These are phyloP conservation scores for Ectropis crepuscularia DNA, from an alignment of 2,888 invertebrate species.

Conservation along the genomic window DNA sequence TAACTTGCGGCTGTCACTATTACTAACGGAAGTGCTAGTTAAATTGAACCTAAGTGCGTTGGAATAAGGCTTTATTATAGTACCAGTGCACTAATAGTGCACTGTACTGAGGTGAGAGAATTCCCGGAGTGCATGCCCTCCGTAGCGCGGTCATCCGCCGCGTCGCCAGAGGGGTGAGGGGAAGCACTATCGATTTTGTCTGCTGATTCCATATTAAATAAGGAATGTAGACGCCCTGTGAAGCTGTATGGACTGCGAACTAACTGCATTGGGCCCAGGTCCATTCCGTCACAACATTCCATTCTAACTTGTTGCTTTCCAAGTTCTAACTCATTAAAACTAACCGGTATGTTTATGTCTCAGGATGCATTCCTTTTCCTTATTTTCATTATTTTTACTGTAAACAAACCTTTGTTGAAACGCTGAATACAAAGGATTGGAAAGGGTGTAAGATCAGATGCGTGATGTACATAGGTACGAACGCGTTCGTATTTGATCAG, in stretches of 20 bases:
- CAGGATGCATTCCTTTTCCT: slow-evolving; percentile 10
- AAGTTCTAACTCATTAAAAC: slow-evolving; percentile 34
- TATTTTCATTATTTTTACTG: slow-evolving; percentile 14
- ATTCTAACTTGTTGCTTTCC: slow-evolving; percentile 65
- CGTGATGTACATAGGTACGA: not conserved
- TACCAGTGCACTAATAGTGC: not conserved
- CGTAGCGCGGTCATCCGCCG: slow-evolving; percentile 60
- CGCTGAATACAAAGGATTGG: slow-evolving; percentile 10
- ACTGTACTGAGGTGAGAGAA: slow-evolving; percentile 41
- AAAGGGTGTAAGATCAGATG: slow-evolving; percentile 19
- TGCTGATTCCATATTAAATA: slow-evolving; percentile 69
- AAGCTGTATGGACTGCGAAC: slow-evolving; percentile 45
- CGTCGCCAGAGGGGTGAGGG: slow-evolving; percentile 40
- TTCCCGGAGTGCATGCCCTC: slow-evolving; percentile 59
- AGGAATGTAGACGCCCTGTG: slow-evolving; percentile 61
- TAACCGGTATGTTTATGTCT: slow-evolving; percentile 22
- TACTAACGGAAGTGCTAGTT: not conserved
- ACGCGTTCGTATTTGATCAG: slow-evolving; percentile 12
- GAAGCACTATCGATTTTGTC: slow-evolving; percentile 78
- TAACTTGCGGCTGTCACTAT: not conserved
- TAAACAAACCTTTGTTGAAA: slow-evolving; percentile 7
- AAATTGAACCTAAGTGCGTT: slow-evolving; percentile 22
- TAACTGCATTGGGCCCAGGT: slow-evolving; percentile 62
- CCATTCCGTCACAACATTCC: slow-evolving; percentile 64
- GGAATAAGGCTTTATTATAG: slow-evolving; percentile 23